Conservation (phyloP, 2,797 vertebrate genomes). For the Thaleichthys pacificus region DNA sequence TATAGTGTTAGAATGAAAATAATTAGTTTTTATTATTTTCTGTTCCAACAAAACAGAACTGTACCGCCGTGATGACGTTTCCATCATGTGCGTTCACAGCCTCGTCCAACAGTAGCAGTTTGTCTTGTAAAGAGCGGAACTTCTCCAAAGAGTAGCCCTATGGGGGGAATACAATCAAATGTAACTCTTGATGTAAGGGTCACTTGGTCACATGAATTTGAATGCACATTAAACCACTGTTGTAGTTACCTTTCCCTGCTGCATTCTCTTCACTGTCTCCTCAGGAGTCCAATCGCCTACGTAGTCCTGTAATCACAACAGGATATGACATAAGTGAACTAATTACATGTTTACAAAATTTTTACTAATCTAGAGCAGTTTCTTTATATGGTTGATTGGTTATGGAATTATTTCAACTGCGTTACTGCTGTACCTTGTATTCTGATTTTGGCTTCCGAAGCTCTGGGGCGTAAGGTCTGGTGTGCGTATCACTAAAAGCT, state of each 20-base stretch:
- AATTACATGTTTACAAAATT: not conserved
- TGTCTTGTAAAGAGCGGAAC: constrained; percentile 91
- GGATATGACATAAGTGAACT: constrained; percentile 25
- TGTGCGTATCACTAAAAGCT: constrained; percentile 79
- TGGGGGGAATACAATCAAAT: not conserved
- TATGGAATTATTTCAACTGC: not conserved
- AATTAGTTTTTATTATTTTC: not conserved
- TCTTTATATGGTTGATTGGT: not conserved
- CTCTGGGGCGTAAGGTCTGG: constrained; percentile 85
- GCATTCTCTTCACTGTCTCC: constrained; percentile 85
- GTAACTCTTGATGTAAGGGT: not conserved
- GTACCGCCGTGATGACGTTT: constrained; percentile 91
- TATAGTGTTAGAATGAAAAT: not conserved
- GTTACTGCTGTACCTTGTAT: constrained; percentile 79
- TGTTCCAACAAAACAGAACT: not conserved
- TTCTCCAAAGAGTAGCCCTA: constrained; percentile 86
- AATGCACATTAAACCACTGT: not conserved
- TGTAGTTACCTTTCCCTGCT: constrained; percentile 85
- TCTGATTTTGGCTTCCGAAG: constrained; percentile 87
- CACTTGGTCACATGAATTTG: not conserved
- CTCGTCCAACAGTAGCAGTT: constrained; percentile 86
- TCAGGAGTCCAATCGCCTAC: constrained; percentile 84
- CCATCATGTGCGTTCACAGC: constrained; percentile 85
- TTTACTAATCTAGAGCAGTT: not conserved
- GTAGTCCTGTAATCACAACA: constrained; percentile 79